Evolutionary conservation across 1,140 invertebrate species (phyloP).

Genomic region (Drosophila mojavensis): DNA sequence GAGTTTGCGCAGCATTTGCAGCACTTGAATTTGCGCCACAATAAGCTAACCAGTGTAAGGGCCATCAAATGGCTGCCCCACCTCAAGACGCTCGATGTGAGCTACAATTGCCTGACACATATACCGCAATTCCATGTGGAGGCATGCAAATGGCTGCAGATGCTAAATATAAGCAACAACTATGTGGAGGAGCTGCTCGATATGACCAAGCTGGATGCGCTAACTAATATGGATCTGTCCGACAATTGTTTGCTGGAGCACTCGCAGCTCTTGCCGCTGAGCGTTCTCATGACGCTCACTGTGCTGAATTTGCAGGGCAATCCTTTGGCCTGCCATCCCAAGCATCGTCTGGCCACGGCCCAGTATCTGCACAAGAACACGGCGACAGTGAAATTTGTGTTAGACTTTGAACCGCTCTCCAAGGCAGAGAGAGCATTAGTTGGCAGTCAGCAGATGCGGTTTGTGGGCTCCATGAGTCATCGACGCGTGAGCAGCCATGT

Average conservation of each 20-base stretch:
- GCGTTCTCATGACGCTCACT: constrained; percentile 85
- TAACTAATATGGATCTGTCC: constrained; percentile 87
- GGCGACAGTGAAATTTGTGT: constrained; percentile 86
- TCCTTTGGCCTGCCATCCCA: constrained; percentile 86
- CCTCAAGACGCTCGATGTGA: constrained; percentile 87
- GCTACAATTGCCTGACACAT: constrained; percentile 87
- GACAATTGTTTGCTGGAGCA: constrained; percentile 88
- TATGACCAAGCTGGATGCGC: constrained; percentile 85
- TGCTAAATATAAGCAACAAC: constrained; percentile 86
- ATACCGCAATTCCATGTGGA: constrained; percentile 86
- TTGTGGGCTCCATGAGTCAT: constrained; percentile 44
- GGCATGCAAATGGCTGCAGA: constrained; percentile 84
- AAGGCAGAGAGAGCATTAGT: constrained; percentile 85
- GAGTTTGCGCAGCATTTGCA: constrained; percentile 87
- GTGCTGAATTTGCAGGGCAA: constrained; percentile 86
- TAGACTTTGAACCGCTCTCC: constrained; percentile 85
- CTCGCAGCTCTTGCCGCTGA: constrained; percentile 85
- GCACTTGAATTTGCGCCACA: constrained; percentile 87
- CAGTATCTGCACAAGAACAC: constrained; percentile 86
- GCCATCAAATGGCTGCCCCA: constrained; percentile 85
- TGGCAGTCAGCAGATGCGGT: constrained; percentile 75
- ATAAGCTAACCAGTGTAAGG: constrained; percentile 85
- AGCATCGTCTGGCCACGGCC: constrained; percentile 85
- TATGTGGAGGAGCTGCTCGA: constrained; percentile 85
- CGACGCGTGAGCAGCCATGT: constrained; percentile 42